These are phyloP conservation scores for Melitaea cinxia DNA, from an alignment of 1,140 invertebrate genomes.

Conservation along the genomic window DNA sequence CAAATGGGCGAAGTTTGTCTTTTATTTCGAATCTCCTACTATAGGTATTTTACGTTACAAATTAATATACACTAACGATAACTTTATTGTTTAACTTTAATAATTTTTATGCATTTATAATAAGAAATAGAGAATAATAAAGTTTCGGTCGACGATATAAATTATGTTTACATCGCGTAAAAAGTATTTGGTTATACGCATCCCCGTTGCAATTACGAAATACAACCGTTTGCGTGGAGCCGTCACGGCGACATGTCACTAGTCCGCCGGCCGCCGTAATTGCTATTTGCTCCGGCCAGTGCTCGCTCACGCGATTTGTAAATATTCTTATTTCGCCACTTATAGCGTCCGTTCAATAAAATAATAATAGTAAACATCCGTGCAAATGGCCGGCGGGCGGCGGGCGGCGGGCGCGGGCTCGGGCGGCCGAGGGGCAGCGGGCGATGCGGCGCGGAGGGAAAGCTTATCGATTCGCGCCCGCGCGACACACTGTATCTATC, in stretches of 20 bases:
- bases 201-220: conserved; percentile 24
- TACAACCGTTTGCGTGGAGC: conserved; percentile 14
- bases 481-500: conserved; percentile 79
- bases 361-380: conserved; percentile 81
- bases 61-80: too few species aligned
- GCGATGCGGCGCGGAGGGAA: conserved; percentile 41
- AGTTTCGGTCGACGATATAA: too few species aligned
- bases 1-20: too few species aligned
- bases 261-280: conserved; percentile 23
- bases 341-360: conserved; percentile 79
- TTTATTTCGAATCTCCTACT: too few species aligned
- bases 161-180: too few species aligned
- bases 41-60: too few species aligned
- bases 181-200: background rate
- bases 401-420: conserved; percentile 41
- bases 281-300: conserved; percentile 15
- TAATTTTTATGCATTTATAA: too few species aligned
- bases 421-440: conserved; percentile 38
- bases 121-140: too few species aligned
- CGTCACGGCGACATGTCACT: conserved; percentile 20
- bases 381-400: conserved; percentile 76
- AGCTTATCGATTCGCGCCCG: conserved; percentile 76
- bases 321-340: conserved; percentile 73
- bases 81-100: too few species aligned
- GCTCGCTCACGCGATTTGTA: conserved; percentile 49